A percentile compares a stretch with the other conserved stretches of the same genome.
phyloP scores from a whole-genome alignment of 2,113 vertebrate genomes.

The Ophthalmolycus amberensis region DNA sequence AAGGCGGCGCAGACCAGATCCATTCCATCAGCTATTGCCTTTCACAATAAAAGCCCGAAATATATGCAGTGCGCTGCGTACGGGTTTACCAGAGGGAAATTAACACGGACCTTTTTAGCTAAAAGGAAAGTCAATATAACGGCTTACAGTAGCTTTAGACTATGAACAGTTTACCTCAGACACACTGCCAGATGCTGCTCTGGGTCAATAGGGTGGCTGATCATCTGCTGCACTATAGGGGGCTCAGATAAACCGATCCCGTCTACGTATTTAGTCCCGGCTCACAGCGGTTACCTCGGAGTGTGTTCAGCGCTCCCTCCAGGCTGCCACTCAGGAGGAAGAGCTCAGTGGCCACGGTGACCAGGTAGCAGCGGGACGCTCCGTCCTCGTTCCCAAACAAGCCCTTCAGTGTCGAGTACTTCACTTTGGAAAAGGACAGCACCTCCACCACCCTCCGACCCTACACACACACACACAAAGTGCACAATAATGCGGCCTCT shows the following conservation, averaged over 20 bases:
- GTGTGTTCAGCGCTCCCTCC: slow-evolving; percentile 86
- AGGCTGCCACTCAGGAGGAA: slow-evolving; percentile 88
- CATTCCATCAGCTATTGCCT: no score
- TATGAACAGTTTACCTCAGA: no score
- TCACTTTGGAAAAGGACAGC: slow-evolving; percentile 83
- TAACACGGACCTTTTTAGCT: no score
- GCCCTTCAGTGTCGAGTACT: slow-evolving; percentile 88
- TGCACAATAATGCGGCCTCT: no score
- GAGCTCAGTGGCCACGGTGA: slow-evolving; percentile 91
- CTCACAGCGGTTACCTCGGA: slow-evolving; percentile 84
- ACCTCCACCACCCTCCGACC: slow-evolving; percentile 88
- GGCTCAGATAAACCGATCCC: neutral
- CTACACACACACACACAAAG: slow-evolving; percentile 72
- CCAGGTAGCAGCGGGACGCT: slow-evolving; percentile 87
- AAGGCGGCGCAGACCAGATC: no score
- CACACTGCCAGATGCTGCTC: neutral
- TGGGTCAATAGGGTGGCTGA: neutral
- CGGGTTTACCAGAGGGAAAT: no score
- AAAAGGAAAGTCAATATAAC: no score
- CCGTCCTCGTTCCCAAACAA: slow-evolving; percentile 83
- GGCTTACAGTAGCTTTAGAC: no score
- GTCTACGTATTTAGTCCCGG: neutral
- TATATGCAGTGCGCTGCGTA: no score
- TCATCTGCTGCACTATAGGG: neutral
- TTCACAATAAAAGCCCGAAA: neutral